A percentile compares a stretch with the other conserved stretches of the same genome.
Evolutionary conservation across 1,140 invertebrate genomes (phyloP).

Genomic region (Drosophila littoralis): DNA sequence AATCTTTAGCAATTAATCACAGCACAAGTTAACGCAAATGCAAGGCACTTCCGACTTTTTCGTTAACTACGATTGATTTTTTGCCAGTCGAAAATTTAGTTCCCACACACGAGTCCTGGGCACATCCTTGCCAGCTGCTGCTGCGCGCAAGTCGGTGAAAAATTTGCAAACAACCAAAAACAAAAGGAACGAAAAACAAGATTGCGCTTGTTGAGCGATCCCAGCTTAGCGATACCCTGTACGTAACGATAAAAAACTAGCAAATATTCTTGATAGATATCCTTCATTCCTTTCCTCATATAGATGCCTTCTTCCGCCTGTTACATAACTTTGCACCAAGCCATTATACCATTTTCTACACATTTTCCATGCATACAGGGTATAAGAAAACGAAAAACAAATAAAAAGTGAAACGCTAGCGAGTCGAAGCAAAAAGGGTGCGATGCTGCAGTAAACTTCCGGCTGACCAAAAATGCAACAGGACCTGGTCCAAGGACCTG

Average conservation of each 20-base stretch:
- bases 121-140: constrained; percentile 63
- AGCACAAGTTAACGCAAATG: constrained; percentile 48
- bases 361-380: not conserved
- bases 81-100: constrained; percentile 55
- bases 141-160: constrained; percentile 67
- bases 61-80: constrained; percentile 71
- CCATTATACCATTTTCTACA: not conserved
- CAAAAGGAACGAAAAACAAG: constrained; percentile 39
- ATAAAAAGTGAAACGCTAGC: constrained; percentile 15
- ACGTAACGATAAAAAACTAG: not conserved
- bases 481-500: constrained; percentile 60
- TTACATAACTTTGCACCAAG: not conserved
- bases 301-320: not conserved
- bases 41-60: constrained; percentile 60
- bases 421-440: constrained; percentile 63
- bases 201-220: not conserved
- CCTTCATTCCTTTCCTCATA: no score
- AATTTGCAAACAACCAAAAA: constrained; percentile 76
- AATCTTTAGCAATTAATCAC: constrained; percentile 62
- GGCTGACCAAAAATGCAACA: constrained; percentile 77
- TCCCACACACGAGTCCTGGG: constrained; percentile 64
- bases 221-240: not conserved
- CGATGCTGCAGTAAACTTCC: constrained; percentile 79
- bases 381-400: constrained; percentile 28
- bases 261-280: no score